Evolutionary conservation across 2,888 invertebrate species (phyloP).

Genomic region (Nomada flava): DNA sequence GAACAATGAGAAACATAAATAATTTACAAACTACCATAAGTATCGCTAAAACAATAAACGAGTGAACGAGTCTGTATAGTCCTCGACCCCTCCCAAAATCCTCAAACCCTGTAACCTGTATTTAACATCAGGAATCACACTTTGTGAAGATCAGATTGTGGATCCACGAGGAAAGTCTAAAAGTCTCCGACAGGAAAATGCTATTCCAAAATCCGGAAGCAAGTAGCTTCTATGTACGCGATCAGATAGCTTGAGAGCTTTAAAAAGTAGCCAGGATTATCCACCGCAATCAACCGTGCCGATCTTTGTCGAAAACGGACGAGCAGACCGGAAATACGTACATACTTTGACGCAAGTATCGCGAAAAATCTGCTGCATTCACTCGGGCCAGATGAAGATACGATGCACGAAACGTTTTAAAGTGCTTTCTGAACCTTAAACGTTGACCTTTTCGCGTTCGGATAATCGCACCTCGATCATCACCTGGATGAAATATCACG

Average conservation of each 20-base stretch:
- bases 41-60: no score
- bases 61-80: no score
- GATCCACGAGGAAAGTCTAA: conserved; percentile 20
- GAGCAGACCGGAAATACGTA: conserved; percentile 51
- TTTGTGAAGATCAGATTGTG: conserved; percentile 2
- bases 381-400: conserved; percentile 71
- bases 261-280: conserved; percentile 51
- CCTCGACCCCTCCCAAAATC: no score
- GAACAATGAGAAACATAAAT: no score
- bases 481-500: conserved; percentile 80
- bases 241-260: conserved; percentile 53
- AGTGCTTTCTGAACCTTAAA: conserved; percentile 43
- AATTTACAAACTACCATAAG: no score
- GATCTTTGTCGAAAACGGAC: conserved; percentile 43
- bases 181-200: conserved; percentile 24
- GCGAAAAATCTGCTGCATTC: conserved; percentile 71
- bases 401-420: conserved; percentile 23
- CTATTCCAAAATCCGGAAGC: conserved; percentile 17
- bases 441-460: conserved; percentile 69
- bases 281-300: conserved; percentile 42
- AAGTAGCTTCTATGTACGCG: conserved; percentile 9
- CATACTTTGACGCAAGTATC: conserved; percentile 48
- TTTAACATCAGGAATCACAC: not conserved
- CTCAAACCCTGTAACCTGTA: not conserved
- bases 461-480: conserved; percentile 76